These are phyloP conservation scores for Vulpes ferrilata DNA, from an alignment of 2,113 vertebrate species.

Conservation along the genomic window DNA sequence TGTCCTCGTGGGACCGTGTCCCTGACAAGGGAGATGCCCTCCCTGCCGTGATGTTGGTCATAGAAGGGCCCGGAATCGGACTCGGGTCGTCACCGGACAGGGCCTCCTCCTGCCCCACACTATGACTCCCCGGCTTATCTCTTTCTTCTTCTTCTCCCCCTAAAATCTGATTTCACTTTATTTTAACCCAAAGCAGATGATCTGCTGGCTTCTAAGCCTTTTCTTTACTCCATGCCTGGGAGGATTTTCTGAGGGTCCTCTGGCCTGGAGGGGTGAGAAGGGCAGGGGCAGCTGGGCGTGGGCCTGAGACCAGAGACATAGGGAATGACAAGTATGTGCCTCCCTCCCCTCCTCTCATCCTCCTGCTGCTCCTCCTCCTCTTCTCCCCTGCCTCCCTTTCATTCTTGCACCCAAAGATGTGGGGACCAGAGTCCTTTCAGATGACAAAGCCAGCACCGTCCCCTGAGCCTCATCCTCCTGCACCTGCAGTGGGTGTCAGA, in stretches of 20 bases:
- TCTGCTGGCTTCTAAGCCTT: accelerated
- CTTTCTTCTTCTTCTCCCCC: background rate
- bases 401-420: background rate
- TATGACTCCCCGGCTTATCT: slow-evolving; percentile 16
- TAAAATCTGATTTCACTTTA: background rate
- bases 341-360: no score
- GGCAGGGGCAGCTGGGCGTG: accelerated
- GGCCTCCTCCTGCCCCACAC: background rate
- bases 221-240: background rate
- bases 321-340: accelerated
- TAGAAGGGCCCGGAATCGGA: accelerated
- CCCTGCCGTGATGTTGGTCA: background rate
- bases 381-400: background rate
- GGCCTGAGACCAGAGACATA: background rate
- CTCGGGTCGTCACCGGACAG: background rate
- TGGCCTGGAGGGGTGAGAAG: no score
- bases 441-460: background rate
- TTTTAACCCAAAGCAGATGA: slow-evolving; percentile 59
- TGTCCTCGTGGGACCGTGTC: accelerated
- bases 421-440: background rate
- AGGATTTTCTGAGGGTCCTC: background rate
- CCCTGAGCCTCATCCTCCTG: background rate
- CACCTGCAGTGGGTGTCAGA: background rate
- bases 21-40: background rate
- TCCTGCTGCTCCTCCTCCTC: background rate